A percentile compares a stretch with the other conserved stretches of the same genome.
Conservation (phyloP, 2,888 invertebrate genomes). For the Platerodrilus igneus region DNA sequence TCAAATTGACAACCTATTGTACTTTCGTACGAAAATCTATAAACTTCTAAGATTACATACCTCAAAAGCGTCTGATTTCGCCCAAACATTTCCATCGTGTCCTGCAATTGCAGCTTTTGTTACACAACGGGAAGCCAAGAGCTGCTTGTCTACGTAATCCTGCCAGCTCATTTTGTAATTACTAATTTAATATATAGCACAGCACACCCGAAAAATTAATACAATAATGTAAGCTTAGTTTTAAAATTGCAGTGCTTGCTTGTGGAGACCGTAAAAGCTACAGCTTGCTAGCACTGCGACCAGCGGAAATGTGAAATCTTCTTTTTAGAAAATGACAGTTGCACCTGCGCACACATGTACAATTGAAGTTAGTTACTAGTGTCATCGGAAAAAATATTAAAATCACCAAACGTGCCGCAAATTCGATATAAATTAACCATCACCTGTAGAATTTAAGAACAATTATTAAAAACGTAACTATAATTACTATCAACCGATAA, state of each 20-base stretch:
- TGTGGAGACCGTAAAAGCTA: too few species aligned
- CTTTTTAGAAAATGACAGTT: conserved; percentile 41
- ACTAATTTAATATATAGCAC: conserved; percentile 36
- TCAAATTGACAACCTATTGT: too few species aligned
- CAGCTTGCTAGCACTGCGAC: too few species aligned
- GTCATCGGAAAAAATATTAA: too few species aligned
- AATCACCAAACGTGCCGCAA: too few species aligned
- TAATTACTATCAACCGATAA: too few species aligned
- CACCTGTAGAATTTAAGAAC: too few species aligned
- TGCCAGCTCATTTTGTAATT: conserved; percentile 86
- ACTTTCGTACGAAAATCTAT: neutral
- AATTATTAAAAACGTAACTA: too few species aligned
- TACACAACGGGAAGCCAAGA: conserved; percentile 91
- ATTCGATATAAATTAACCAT: too few species aligned
- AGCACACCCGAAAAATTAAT: conserved; percentile 38
- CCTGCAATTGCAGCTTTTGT: conserved; percentile 93
- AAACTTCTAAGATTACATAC: conserved; percentile 58
- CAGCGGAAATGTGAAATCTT: conserved; percentile 38
- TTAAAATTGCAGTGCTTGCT: too few species aligned
- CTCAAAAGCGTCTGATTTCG: conserved; percentile 88
- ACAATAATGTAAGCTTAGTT: too few species aligned
- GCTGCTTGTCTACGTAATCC: conserved; percentile 97
- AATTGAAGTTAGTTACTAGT: too few species aligned
- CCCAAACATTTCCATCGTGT: conserved; percentile 94
- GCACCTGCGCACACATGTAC: conserved; percentile 35